phyloP scores from a whole-genome alignment of 2,113 vertebrate species.

The Bagarius yarrelli region DNA sequence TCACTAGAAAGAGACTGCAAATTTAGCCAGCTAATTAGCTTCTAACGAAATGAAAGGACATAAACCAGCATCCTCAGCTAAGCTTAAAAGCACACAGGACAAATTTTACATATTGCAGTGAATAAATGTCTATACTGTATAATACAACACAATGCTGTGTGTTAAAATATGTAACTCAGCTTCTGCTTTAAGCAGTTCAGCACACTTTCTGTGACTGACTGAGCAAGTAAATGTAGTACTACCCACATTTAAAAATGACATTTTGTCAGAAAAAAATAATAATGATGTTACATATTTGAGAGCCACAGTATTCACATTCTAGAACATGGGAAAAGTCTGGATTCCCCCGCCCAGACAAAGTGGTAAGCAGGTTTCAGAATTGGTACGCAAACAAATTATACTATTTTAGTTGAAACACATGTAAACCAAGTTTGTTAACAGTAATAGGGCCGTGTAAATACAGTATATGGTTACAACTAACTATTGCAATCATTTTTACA shows the following conservation, averaged over 20 bases:
- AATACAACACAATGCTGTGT: background rate
- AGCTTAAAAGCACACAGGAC: background rate
- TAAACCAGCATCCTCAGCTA: background rate
- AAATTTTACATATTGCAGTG: background rate
- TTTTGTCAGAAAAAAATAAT: background rate
- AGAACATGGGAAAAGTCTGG: background rate
- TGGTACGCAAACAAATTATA: background rate
- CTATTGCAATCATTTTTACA: too few relatives aligned
- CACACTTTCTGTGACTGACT: background rate
- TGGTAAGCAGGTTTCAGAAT: constrained; percentile 16
- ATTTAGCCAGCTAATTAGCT: background rate
- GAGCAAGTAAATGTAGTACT: background rate
- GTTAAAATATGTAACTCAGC: background rate
- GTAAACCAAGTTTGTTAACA: background rate
- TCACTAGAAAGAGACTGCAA: background rate
- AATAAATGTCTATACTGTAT: background rate
- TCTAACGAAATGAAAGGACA: background rate
- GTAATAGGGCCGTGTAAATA: background rate
- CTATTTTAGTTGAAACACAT: background rate
- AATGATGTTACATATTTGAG: background rate
- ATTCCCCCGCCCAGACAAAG: background rate
- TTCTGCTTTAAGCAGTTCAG: background rate
- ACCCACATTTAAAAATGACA: background rate
- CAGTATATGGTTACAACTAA: too few relatives aligned
- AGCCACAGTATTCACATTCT: background rate